A percentile compares a stretch with the other conserved stretches of the same genome.
phyloP scores from a whole-genome alignment of 2,888 invertebrate genomes.

The Leucozona laternaria region DNA sequence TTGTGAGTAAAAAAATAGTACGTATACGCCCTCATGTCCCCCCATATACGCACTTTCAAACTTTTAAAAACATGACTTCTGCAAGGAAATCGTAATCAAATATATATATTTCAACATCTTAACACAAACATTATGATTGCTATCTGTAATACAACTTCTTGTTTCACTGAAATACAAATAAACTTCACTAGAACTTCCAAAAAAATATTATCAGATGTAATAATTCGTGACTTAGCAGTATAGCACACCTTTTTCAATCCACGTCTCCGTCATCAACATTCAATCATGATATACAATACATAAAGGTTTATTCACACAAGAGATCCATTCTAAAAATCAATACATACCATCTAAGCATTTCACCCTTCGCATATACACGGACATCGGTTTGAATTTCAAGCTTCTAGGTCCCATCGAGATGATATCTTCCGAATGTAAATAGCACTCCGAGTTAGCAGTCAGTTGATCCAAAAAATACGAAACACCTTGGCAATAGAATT shows the following conservation, averaged over 20 bases:
- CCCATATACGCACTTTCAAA: no score
- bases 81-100: no score
- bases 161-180: background rate
- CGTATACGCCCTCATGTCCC: no score
- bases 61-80: no score
- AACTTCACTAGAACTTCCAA: background rate
- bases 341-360: conserved; percentile 92
- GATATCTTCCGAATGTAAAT: conserved; percentile 92
- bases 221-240: conserved; percentile 61
- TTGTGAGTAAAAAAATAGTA: no score
- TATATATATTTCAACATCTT: no score
- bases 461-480: conserved; percentile 83
- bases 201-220: conserved; percentile 13
- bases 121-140: no score
- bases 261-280: conserved; percentile 36
- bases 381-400: conserved; percentile 85
- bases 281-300: conserved; percentile 19
- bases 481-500: conserved; percentile 90
- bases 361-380: conserved; percentile 91
- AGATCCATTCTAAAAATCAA: background rate
- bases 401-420: conserved; percentile 91
- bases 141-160: no score
- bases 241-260: conserved; percentile 25
- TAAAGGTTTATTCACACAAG: background rate
- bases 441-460: conserved; percentile 84